phyloP scores from a whole-genome alignment of 2,888 invertebrate genomes.

The Laothoe populi region DNA sequence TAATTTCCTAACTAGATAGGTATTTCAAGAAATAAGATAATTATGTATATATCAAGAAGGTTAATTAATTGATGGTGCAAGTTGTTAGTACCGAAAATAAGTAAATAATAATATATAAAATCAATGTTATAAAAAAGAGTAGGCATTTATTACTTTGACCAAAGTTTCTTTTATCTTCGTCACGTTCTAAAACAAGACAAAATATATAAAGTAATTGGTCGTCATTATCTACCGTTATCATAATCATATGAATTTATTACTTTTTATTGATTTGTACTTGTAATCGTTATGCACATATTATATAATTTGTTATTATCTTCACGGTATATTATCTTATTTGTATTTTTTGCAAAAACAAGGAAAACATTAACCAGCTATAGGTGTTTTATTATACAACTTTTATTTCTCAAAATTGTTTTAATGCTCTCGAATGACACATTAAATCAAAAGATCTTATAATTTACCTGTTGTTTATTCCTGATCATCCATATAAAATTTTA shows the following conservation, averaged over 20 bases:
- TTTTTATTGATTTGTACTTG: background rate
- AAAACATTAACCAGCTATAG: slow-evolving; percentile 7
- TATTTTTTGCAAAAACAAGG: slow-evolving; percentile 11
- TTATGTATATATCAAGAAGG: background rate
- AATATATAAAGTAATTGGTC: background rate
- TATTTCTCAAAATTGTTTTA: background rate
- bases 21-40: too few species aligned
- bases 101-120: background rate
- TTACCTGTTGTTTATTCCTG: too few species aligned
- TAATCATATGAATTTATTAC: background rate
- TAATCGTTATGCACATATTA: slow-evolving; percentile 24
- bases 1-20: too few species aligned
- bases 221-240: background rate
- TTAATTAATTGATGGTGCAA: background rate
- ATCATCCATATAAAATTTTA: too few species aligned
- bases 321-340: background rate
- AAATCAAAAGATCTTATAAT: too few species aligned
- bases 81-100: background rate
- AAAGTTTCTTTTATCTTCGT: too few species aligned
- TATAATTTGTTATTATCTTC: slow-evolving; percentile 4
- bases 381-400: background rate
- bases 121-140: background rate
- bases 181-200: background rate
- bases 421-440: too few species aligned
- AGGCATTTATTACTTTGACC: too few species aligned